These are phyloP conservation scores for Trachythela sp. DNA, from an alignment of 64 coral and sea anemone species.

Conservation along the genomic window DNA sequence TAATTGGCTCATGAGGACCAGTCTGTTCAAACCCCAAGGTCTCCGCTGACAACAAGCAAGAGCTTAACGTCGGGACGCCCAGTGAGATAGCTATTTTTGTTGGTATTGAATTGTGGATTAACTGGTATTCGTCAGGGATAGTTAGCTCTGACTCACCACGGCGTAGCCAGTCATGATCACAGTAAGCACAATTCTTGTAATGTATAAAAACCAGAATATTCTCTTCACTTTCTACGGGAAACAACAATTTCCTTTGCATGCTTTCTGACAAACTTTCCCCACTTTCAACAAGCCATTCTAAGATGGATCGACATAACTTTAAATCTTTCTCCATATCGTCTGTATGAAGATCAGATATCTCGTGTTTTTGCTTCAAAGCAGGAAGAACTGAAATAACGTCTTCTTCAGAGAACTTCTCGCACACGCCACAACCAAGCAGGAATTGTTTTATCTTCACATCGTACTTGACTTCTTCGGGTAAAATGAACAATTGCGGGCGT, in stretches of 20 bases:
- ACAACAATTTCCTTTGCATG: too few species aligned
- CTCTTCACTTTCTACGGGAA: too few species aligned
- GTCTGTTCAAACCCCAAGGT: conserved; percentile 78
- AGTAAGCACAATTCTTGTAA: neutral
- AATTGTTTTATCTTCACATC: conserved; percentile 61
- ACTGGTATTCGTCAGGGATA: conserved; percentile 21
- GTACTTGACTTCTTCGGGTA: conserved; percentile 56
- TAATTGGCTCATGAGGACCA: conserved; percentile 65
- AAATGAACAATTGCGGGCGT: conserved; percentile 29
- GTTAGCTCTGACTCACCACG: conserved; percentile 34
- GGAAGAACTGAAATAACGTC: conserved; percentile 65
- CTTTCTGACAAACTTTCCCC: neutral
- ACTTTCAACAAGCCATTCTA: neutral
- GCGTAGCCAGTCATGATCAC: conserved; percentile 40
- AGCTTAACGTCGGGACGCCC: conserved; percentile 69
- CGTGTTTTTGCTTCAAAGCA: neutral
- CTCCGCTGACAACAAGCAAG: conserved; percentile 61
- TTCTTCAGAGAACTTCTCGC: conserved; percentile 61
- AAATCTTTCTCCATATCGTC: neutral
- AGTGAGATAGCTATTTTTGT: conserved; percentile 68
- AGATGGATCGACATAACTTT: neutral
- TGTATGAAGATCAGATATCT: neutral
- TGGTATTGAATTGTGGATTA: conserved; percentile 72
- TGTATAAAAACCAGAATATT: too few species aligned
- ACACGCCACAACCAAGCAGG: conserved; percentile 61